These are phyloP conservation scores for Sogatella furcifera DNA, from an alignment of 1,140 invertebrate genomes.

Conservation along the genomic window DNA sequence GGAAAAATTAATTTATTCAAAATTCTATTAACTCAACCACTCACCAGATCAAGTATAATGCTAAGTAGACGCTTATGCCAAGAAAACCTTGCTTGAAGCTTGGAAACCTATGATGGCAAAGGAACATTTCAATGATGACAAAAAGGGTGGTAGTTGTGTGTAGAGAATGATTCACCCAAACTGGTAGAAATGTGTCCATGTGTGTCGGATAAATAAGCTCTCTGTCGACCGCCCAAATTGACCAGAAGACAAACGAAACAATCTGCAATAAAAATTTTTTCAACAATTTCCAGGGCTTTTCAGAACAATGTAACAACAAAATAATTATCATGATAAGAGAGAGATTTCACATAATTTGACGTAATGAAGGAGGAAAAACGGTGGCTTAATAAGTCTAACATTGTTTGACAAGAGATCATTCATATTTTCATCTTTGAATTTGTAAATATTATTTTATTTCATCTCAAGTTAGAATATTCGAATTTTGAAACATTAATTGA, in stretches of 20 bases:
- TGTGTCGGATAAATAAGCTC: constrained; percentile 73
- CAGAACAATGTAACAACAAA: too few species aligned
- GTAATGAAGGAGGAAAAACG: too few species aligned
- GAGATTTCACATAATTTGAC: too few species aligned
- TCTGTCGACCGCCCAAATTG: constrained; percentile 69
- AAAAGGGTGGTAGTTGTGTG: constrained; percentile 66
- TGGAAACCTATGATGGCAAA: constrained; percentile 59
- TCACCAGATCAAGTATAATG: constrained; percentile 57
- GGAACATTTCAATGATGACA: constrained; percentile 55
- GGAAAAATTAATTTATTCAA: too few species aligned
- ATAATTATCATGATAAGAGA: too few species aligned
- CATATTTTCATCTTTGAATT: too few species aligned
- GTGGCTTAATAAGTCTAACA: too few species aligned
- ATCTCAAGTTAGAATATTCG: too few species aligned
- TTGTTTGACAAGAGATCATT: too few species aligned
- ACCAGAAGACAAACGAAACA: constrained; percentile 80
- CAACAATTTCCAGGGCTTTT: too few species aligned
- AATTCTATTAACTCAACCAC: constrained; percentile 10
- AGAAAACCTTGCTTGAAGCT: constrained; percentile 42
- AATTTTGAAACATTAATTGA: too few species aligned
- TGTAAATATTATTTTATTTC: too few species aligned
- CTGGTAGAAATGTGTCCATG: constrained; percentile 64
- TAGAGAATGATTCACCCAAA: constrained; percentile 82
- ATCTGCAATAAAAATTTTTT: constrained; percentile 42
- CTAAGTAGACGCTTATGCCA: constrained; percentile 48